These are phyloP conservation scores for Myiozetetes cayanensis DNA, from an alignment of 2,113 vertebrate species.

Conservation along the genomic window DNA sequence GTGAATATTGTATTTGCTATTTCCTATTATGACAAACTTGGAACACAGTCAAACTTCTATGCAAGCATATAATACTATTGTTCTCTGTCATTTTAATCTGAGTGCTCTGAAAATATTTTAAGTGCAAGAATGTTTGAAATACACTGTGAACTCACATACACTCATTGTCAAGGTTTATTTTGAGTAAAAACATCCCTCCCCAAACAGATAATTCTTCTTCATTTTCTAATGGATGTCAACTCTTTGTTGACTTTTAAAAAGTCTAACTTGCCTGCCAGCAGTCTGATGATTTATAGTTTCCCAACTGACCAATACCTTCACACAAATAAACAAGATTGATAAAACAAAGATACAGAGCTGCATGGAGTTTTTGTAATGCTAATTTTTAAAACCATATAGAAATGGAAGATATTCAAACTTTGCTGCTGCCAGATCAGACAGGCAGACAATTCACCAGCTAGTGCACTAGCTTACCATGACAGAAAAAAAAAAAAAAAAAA, in stretches of 20 bases:
- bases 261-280: conserved; percentile 1
- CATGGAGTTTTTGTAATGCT: neutral
- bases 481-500: neutral
- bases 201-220: conserved; percentile 1
- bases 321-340: neutral
- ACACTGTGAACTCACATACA: conserved; percentile 20
- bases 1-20: neutral
- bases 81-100: conserved; percentile 11
- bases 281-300: conserved; percentile 16
- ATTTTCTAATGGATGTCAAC: neutral
- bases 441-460: neutral
- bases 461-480: no score
- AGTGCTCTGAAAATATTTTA: conserved; percentile 34
- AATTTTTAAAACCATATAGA: neutral
- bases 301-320: neutral
- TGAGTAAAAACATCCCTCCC: conserved; percentile 49
- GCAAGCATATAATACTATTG: neutral
- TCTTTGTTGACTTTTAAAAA: neutral
- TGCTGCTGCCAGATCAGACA: neutral
- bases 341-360: conserved; percentile 12
- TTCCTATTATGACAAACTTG: neutral
- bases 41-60: neutral
- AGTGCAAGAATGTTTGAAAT: conserved; percentile 41
- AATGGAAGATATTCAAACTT: neutral
- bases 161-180: conserved; percentile 45